Evolutionary conservation across 2,797 vertebrate species (phyloP).

Genomic region (Remorina albescens): DNA sequence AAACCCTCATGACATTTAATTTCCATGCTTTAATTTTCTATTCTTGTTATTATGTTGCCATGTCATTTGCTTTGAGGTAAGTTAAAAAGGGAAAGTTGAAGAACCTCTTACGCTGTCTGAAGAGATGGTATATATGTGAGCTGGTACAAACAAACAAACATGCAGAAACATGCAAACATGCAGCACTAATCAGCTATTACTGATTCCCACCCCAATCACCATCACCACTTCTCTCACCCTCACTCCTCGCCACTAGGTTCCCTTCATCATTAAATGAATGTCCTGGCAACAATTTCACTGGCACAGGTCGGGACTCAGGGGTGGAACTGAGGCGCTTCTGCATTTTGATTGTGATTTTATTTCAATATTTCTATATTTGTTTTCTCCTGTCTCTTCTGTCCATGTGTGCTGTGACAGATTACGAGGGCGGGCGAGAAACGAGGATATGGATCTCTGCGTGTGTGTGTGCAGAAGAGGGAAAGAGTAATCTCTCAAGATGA

Average conservation of each 20-base stretch:
- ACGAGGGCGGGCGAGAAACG: constrained; percentile 7
- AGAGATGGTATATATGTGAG: not conserved
- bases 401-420: constrained; percentile 32
- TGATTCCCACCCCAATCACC: constrained; percentile 45
- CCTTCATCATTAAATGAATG: constrained; percentile 70
- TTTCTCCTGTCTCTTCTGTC: constrained; percentile 36
- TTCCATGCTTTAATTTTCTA: not conserved
- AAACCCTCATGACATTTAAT: not conserved
- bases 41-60: not conserved
- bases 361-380: constrained; percentile 70
- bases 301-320: constrained; percentile 31
- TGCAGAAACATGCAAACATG: constrained; percentile 26
- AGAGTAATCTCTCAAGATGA: constrained; percentile 73
- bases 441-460: constrained; percentile 12
- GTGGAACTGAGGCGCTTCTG: constrained; percentile 47
- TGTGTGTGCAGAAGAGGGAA: constrained; percentile 44
- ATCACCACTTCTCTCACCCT: constrained; percentile 34
- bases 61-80: not conserved
- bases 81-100: constrained; percentile 36
- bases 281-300: constrained; percentile 67
- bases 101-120: constrained; percentile 32
- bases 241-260: constrained; percentile 33
- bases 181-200: constrained; percentile 61
- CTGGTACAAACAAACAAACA: constrained; percentile 6
- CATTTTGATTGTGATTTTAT: constrained; percentile 65